Base-by-base conservation (phyloP, 2,113 vertebrate genomes). In the Daubentonia madagascariensis region DNA sequence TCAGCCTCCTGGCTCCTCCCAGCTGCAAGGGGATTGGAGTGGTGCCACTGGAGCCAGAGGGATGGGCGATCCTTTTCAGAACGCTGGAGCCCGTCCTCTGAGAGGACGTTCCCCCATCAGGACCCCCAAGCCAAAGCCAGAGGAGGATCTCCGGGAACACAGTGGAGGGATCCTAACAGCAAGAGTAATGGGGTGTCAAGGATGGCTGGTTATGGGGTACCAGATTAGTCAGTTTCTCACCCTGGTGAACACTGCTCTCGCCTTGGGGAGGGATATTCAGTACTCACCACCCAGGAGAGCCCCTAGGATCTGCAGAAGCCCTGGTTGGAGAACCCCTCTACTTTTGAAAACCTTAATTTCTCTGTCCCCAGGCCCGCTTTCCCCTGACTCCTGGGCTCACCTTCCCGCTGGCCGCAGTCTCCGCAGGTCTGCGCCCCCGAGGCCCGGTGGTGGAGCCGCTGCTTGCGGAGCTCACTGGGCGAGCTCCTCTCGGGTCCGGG, bases 261-360 rank as follows among this genome's bases (percentile, higher is more conserved):
- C 54, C 79, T 79, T 73, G 32, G 63, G n/a, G 48, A 96, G 87
- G 9, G 65, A 81, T 50, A 92, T 20, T 11, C 9, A 5, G 28
- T 16, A 59, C 70, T n/a, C 25, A n/a, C 43, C 25, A n/a, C 43
- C 52, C n/a, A 23, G 13, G 32, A 17, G 32, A 57, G 37, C 52
- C 45, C 45, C 50, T 2, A 40, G 59, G 91, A 67, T 92, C 91
- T 30, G 88, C 97, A n/a, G 85, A 98, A 97, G 96, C 98, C 93
- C 88, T 13, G 67, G 43, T 43, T n/a, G 63, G 40, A n/a, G 37
- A 65, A 40, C 37, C n/a, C 73, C 72, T 43, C 3, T n/a, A 94
- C 81, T 85, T 89, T 67, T 54, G 88, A 89, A 57, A 43, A 32
- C 28, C 40, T 23, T 20, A 61, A 20, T 61, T 5, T 22, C 48